A percentile compares a stretch with the other conserved stretches of the same genome.
These are phyloP conservation scores for Pseudorhiza aurosa DNA, from an alignment of 30 jellyfish, hydroid and myxozoan genomes.

Conservation along the genomic window DNA sequence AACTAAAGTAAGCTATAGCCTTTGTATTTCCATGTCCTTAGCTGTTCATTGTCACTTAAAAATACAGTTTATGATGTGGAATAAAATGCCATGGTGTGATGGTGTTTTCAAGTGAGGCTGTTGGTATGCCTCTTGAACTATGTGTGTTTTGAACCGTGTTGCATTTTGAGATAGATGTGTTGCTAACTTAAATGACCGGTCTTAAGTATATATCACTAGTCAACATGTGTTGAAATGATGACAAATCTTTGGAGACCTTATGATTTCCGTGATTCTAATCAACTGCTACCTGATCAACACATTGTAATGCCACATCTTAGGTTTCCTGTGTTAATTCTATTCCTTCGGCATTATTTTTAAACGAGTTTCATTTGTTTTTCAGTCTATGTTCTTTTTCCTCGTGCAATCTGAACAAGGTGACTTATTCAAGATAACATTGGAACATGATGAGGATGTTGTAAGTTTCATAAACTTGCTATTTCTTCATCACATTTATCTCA, in stretches of 20 bases:
- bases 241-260: conserved; percentile 66
- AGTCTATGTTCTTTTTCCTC: conserved; percentile 93
- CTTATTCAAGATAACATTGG: conserved; percentile 88
- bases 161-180: too few relatives aligned
- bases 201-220: too few relatives aligned
- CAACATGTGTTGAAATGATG: conserved; percentile 20
- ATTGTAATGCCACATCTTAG: too few relatives aligned
- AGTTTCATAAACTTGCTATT: too few relatives aligned
- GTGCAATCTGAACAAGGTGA: conserved; percentile 99
- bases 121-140: too few relatives aligned
- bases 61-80: too few relatives aligned
- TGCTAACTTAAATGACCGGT: too few relatives aligned
- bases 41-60: too few relatives aligned
- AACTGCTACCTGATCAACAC: conserved; percentile 36
- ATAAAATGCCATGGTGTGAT: too few relatives aligned
- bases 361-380: not conserved
- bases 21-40: not conserved
- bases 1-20: conserved; percentile 69
- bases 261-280: conserved; percentile 29
- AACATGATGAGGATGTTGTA: conserved; percentile 89
- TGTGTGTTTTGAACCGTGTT: too few relatives aligned
- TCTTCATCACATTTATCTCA: not conserved
- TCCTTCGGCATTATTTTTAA: too few relatives aligned
- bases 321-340: not conserved
- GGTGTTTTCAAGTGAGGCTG: too few relatives aligned